These are phyloP conservation scores for Trachelus iudaicus DNA, from an alignment of 2,888 invertebrate species.

Conservation along the genomic window DNA sequence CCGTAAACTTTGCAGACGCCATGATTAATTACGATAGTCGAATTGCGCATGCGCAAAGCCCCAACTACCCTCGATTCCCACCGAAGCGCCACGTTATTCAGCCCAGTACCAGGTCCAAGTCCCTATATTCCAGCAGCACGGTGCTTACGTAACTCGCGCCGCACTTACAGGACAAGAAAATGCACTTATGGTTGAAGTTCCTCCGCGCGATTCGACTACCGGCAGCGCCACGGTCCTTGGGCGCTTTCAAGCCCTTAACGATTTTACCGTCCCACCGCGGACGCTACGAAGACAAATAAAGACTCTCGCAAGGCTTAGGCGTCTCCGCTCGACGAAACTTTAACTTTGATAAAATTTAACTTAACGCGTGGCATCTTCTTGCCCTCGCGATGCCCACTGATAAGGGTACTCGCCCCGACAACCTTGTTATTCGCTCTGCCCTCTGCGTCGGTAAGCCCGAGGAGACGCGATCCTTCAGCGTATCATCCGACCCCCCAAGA, in stretches of 20 bases:
- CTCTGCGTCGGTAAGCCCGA: not conserved
- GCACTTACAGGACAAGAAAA: not conserved
- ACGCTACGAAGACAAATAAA: slow-evolving; percentile 36
- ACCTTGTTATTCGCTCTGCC: slow-evolving; percentile 41
- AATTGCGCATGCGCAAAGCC: not conserved
- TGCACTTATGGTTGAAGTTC: not conserved
- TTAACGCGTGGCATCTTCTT: slow-evolving; percentile 36
- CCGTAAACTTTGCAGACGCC: not conserved
- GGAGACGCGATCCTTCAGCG: not conserved
- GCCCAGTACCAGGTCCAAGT: not conserved
- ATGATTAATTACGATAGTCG: not conserved
- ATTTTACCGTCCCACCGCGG: slow-evolving; percentile 14
- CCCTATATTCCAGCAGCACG: not conserved
- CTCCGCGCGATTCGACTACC: not conserved
- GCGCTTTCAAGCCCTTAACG: not conserved
- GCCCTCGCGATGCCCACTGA: slow-evolving; percentile 31
- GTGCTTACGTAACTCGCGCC: not conserved
- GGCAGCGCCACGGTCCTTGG: not conserved
- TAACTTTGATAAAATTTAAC: slow-evolving; percentile 59
- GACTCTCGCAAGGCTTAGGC: not conserved
- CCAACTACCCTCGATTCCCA: not conserved
- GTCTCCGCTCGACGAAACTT: slow-evolving; percentile 57
- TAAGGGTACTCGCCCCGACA: slow-evolving; percentile 35
- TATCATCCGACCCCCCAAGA: not conserved
- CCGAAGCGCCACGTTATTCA: not conserved